Evolutionary conservation across 2,888 invertebrate species (phyloP).

Genomic region (Leucophenga maculata): DNA sequence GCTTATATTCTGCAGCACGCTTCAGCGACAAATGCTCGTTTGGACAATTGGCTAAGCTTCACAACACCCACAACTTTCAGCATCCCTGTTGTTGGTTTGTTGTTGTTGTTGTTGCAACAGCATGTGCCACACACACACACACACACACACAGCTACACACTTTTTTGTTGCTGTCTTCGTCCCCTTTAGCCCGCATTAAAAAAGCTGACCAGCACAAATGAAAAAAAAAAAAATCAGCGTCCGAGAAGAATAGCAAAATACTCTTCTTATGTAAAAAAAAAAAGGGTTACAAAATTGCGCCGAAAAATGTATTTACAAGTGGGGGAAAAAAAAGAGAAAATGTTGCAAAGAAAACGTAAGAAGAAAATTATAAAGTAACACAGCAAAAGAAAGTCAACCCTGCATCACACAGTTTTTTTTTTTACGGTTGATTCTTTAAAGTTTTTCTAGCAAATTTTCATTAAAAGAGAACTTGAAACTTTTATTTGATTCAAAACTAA

Average conservation of each 20-base stretch:
- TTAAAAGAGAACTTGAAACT: too few species aligned
- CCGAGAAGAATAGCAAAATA: background rate
- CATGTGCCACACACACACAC: background rate
- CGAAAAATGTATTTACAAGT: too few species aligned
- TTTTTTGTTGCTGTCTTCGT: background rate
- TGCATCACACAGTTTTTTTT: too few species aligned
- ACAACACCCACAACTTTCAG: constrained; percentile 40
- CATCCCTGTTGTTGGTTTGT: constrained; percentile 42
- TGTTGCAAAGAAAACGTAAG: background rate
- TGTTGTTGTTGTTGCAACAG: constrained; percentile 18
- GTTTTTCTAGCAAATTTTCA: too few species aligned
- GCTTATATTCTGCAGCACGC: constrained; percentile 27
- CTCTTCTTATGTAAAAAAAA: background rate
- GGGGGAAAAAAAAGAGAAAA: background rate
- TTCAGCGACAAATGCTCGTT: background rate
- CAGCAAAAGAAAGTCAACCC: background rate
- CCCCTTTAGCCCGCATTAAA: constrained; percentile 1
- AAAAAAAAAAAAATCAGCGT: constrained; percentile 8
- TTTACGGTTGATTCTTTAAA: too few species aligned
- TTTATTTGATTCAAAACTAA: too few species aligned
- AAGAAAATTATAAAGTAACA: background rate
- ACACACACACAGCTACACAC: background rate
- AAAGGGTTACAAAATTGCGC: constrained; percentile 1
- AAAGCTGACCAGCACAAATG: constrained; percentile 20
- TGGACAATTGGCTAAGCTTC: constrained; percentile 8